Percentiles rank a stretch among this genome's conserved stretches.
phyloP scores from a whole-genome alignment of 1,140 invertebrate genomes.

The Belonocnema kinseyi region DNA sequence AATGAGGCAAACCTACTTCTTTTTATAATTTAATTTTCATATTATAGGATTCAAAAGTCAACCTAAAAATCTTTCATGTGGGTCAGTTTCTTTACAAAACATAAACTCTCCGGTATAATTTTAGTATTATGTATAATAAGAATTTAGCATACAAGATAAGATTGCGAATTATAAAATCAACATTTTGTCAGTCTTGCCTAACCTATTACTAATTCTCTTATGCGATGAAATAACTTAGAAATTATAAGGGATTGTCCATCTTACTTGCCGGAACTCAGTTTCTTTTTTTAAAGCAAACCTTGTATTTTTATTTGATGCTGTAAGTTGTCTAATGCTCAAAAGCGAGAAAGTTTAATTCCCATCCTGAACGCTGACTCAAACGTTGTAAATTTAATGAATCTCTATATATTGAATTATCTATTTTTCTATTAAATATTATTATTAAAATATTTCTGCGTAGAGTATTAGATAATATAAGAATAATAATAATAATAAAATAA shows the following conservation, averaged over 20 bases:
- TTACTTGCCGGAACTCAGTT: neutral
- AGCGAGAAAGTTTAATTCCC: neutral
- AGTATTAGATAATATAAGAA: too few relatives aligned
- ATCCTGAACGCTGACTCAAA: constrained; percentile 6
- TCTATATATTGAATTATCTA: neutral
- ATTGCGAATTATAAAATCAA: neutral
- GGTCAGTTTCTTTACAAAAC: neutral
- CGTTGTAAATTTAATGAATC: neutral
- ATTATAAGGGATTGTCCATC: neutral
- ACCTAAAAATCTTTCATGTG: neutral
- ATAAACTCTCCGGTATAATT: neutral
- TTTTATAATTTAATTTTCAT: constrained; percentile 23
- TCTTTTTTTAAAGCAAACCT: neutral
- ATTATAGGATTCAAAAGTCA: neutral
- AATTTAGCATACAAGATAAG: neutral
- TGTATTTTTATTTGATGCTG: neutral
- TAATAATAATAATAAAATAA: too few relatives aligned
- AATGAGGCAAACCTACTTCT: constrained; percentile 11
- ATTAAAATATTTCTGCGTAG: too few relatives aligned
- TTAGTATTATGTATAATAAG: neutral
- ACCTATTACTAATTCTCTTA: neutral
- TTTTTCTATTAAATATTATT: too few relatives aligned
- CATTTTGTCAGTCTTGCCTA: neutral
- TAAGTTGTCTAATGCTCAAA: neutral
- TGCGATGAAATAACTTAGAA: neutral